These are phyloP conservation scores for Oedothorax gibbosus DNA, from an alignment of 1,140 invertebrate genomes.

Conservation along the genomic window DNA sequence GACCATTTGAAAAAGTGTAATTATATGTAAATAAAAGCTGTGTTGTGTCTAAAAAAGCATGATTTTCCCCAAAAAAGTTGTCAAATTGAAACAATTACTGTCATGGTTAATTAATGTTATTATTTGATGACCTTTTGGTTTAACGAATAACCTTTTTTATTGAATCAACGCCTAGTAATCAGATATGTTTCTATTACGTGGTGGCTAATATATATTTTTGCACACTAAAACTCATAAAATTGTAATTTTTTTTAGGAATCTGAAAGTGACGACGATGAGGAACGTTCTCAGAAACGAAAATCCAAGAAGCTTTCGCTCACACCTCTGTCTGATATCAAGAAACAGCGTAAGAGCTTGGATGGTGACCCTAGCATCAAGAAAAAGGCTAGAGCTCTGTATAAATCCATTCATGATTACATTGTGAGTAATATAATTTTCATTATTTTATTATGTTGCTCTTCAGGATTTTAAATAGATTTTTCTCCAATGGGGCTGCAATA, in stretches of 20 bases:
- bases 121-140: no score
- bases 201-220: no score
- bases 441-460: no score
- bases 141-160: no score
- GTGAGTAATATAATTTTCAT: slow-evolving; percentile 62
- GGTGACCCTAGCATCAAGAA: slow-evolving; percentile 66
- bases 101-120: no score
- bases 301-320: slow-evolving; percentile 67
- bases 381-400: slow-evolving; percentile 68
- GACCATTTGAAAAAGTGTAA: no score
- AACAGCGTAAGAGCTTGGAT: slow-evolving; percentile 64
- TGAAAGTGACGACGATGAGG: slow-evolving; percentile 62
- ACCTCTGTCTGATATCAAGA: slow-evolving; percentile 66
- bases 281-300: slow-evolving; percentile 49
- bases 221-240: neutral
- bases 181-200: no score
- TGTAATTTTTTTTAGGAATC: slow-evolving; percentile 46
- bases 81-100: no score
- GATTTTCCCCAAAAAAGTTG: no score
- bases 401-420: slow-evolving; percentile 69
- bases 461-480: neutral
- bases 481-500: neutral
- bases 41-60: no score
- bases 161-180: no score
- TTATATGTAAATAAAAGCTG: no score